Conservation (phyloP, 2,888 invertebrate genomes). For the Agrotis ipsilon region DNA sequence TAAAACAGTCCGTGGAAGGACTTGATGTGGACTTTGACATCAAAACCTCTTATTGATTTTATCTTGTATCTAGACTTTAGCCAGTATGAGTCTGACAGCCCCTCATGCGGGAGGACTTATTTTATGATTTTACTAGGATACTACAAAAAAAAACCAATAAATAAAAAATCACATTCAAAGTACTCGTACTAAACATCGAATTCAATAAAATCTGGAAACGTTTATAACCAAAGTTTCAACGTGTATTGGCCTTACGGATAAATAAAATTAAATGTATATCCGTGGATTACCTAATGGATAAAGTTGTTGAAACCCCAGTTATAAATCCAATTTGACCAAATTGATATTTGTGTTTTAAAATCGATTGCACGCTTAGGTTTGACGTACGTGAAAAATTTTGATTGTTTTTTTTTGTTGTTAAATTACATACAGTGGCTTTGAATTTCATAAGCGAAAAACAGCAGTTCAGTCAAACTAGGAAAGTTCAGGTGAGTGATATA, state of each 20-base stretch:
- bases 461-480: no score
- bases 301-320: conserved; percentile 59
- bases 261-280: conserved; percentile 61
- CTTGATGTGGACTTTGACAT: no score
- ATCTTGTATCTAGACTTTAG: no score
- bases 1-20: no score
- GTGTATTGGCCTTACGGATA: conserved; percentile 49
- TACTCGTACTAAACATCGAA: conserved; percentile 8
- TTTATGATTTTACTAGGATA: no score
- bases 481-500: no score
- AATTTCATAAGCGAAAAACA: not conserved
- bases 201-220: conserved; percentile 38
- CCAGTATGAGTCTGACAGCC: no score
- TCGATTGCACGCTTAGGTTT: conserved; percentile 9
- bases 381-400: not conserved
- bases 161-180: not conserved
- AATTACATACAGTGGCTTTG: not conserved
- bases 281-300: conserved; percentile 60
- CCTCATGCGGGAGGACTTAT: no score
- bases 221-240: conserved; percentile 55
- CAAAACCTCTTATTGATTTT: no score
- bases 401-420: not conserved
- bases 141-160: not conserved
- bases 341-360: conserved; percentile 57
- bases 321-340: conserved; percentile 55